Base-by-base conservation (phyloP, 2,888 invertebrate species). In the Beris morrisii region DNA sequence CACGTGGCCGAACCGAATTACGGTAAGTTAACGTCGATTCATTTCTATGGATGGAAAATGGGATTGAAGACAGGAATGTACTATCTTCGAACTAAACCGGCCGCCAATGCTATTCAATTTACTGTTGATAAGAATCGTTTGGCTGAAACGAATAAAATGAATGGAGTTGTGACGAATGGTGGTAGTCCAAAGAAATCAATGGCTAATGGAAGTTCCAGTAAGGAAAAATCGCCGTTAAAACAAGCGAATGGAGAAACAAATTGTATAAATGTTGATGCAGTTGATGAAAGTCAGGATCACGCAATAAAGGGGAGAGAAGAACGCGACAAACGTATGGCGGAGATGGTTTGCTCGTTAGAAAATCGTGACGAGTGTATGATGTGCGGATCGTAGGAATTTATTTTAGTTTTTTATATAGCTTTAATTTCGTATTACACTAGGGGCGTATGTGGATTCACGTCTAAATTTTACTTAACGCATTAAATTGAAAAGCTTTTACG, bases 41-140 rank as follows among this genome's bases (percentile, higher is more conserved):
- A 99, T 82, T 99, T 99, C 81, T 93, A 94, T 79, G 94, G 93
- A 0, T 99, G 99, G 99, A 91, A 93, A 82, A 86, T 90, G 81
- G 98, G 98, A 4, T 83, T 99, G 67, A 99, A 99, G 83, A 99
- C 98, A 1, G 99, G 99, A 59, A 97, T 99, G 97, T 99, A 99
- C 80, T 98, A 99, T 79, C 83, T 99, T 71, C 86, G 97, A 58
- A 97, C 97, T 0, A 97, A 96, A 78, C 95, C 98, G 5, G 98
- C 98, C 0, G 95, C 92, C 2, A 91, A 93, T 79, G 95, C 98
- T 5, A 95, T 98, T 73, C 96, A 99, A 78, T 98, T 99, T 79
- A 98, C 98, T 0, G 96, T 98, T 0, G 96, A 98, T 80, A 97
- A 97, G 78, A 82, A 84, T 0, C 88, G 86, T 74, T 77, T 90